phyloP scores from a whole-genome alignment of 2,797 vertebrate genomes.

The Leptodactylus fallax region DNA sequence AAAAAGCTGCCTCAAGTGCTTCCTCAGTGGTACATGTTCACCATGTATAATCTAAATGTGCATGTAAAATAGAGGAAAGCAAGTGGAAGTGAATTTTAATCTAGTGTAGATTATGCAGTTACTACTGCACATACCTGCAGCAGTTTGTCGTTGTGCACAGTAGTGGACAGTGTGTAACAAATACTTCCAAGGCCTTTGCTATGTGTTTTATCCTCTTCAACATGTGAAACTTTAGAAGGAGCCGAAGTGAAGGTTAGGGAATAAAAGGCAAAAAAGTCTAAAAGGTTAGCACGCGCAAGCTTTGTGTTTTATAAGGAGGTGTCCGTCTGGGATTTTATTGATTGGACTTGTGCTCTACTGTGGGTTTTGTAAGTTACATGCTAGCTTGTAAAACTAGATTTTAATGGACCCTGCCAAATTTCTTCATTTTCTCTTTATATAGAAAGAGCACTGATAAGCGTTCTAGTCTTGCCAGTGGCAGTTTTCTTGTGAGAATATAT shows the following conservation, averaged over 20 bases:
- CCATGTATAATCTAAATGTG: too few relatives aligned
- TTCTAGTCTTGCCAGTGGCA: constrained; percentile 55
- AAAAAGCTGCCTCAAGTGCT: too few relatives aligned
- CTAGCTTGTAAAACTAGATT: constrained; percentile 72
- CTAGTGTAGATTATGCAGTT: not conserved
- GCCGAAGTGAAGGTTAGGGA: constrained; percentile 60
- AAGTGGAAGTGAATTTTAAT: too few relatives aligned
- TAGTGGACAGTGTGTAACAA: constrained; percentile 1
- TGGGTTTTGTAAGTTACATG: constrained; percentile 71
- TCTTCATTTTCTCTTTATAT: constrained; percentile 66
- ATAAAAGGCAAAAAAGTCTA: not conserved
- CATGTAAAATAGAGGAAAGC: too few relatives aligned
- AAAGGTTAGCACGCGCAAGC: constrained; percentile 71
- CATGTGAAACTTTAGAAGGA: constrained; percentile 70
- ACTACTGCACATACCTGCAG: not conserved
- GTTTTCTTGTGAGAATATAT: too few relatives aligned
- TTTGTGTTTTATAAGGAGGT: constrained; percentile 73
- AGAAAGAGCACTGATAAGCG: constrained; percentile 64
- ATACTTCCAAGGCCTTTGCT: not conserved
- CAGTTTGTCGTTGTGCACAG: too few relatives aligned
- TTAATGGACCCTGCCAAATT: constrained; percentile 70
- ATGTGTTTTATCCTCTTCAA: constrained; percentile 67
- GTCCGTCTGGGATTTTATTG: constrained; percentile 70
- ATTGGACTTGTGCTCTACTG: constrained; percentile 71
- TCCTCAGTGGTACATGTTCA: too few relatives aligned